Evolutionary conservation across 2,888 invertebrate species (phyloP), one percentile per base, ranked within the genome.

Genomic region (Rambutsinella grinnellia): DNA sequence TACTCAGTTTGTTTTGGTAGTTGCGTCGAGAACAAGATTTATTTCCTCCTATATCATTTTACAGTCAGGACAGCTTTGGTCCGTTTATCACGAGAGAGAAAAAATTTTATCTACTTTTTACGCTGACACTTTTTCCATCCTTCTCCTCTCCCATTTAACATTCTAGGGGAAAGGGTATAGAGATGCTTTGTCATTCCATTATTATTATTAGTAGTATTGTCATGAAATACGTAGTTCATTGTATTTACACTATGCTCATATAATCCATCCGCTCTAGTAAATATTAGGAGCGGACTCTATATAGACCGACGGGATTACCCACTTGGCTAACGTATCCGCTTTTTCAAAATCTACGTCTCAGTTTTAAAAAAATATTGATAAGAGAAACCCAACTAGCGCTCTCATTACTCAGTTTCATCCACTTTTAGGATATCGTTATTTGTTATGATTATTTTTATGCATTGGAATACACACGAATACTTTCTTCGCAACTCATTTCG

Each of bases 11-110:
- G 36, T 36, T 36, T 36, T 36, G 36, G 6, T 36, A 36, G 44
- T 46, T 60, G 60, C 23, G 36, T 15, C 13, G 51, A 10, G 47
- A 62, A 75, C 62, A 68, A 75, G 68, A 75, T 75, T 75, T 75
- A 75, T 75, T 75, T 68, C 67, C 62, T 62, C 75, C 67, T 68
- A 75, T 67, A 75, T 75, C 67, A 75, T 75, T 75, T 68, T 68
- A 68, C 68, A 75, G 75, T 75, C 75, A 62, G 53, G 67, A 68
- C 75, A 75, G 75, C 75, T 75, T 67, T 68, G 62, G 75, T 62
- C 67, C 75, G 75, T 75, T 75, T 75, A 75, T 75, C 72, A 75
- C 62, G 67, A 75, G 75, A 8, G 21, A 53, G 21, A 75, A 74
- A 74, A n/a, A 75, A 56, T 68, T 75, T 67, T 68, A 67, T 75